phyloP scores from a whole-genome alignment of 2,113 vertebrate species.

The Alexandromys fortis region DNA sequence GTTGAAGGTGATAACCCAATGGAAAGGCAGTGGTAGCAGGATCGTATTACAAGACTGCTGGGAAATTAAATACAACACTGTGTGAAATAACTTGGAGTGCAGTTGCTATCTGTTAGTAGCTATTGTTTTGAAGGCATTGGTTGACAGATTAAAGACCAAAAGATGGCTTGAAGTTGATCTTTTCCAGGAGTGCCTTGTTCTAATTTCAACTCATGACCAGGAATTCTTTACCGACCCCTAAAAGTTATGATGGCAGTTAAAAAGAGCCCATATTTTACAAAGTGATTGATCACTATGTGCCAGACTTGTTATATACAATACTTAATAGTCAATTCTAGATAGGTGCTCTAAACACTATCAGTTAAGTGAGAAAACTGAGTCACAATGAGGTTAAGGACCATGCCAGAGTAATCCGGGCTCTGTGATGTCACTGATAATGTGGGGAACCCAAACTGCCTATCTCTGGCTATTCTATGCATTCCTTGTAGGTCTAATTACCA shows the following conservation, averaged over 20 bases:
- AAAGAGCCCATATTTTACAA: neutral
- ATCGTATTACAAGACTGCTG: neutral
- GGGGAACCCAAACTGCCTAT: neutral
- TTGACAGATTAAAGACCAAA: neutral
- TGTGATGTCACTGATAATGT: neutral
- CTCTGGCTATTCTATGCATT: fast-evolving
- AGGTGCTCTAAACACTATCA: neutral
- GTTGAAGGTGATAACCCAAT: neutral
- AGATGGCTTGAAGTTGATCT: neutral
- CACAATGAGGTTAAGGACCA: neutral
- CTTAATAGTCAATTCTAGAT: neutral
- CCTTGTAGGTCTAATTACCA: neutral
- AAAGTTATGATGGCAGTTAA: neutral
- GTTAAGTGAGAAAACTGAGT: neutral
- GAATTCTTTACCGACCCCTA: neutral
- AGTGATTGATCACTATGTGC: fast-evolving
- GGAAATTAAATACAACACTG: neutral
- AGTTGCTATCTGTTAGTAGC: neutral
- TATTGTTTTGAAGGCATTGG: neutral
- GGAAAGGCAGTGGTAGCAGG: neutral
- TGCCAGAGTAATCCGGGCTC: neutral
- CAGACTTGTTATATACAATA: no score
- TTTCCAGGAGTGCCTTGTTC: neutral
- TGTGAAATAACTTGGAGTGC: neutral
- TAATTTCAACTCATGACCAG: neutral